Evolutionary conservation across 2,888 invertebrate genomes (phyloP).

Genomic region (Kuschelorhynchus macadamiae): DNA sequence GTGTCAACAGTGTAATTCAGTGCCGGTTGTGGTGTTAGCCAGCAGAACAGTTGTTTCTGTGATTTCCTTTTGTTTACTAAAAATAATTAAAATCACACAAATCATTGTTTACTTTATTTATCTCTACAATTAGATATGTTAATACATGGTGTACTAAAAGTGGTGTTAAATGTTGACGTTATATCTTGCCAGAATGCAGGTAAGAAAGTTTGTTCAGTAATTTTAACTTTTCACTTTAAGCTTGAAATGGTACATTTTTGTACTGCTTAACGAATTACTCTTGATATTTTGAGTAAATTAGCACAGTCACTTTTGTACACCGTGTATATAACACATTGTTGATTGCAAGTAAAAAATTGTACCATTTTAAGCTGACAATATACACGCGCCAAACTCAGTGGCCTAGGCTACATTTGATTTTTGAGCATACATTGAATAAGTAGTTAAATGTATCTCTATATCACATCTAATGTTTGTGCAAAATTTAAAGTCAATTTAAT

Average conservation of each 20-base stretch:
- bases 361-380: conserved; percentile 43
- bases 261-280: conserved; percentile 5
- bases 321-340: conserved; percentile 15
- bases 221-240: conserved; percentile 1
- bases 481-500: too few relatives aligned
- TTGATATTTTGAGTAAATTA: not conserved
- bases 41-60: too few relatives aligned
- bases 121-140: too few relatives aligned
- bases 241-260: conserved; percentile 50
- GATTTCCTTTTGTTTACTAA: too few relatives aligned
- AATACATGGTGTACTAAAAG: conserved; percentile 48
- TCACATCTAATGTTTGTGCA: too few relatives aligned
- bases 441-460: too few relatives aligned
- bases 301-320: conserved; percentile 40
- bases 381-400: not conserved
- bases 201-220: not conserved
- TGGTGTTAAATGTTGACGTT: conserved; percentile 15
- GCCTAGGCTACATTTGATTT: too few relatives aligned
- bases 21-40: too few relatives aligned
- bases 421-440: too few relatives aligned
- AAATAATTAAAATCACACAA: too few relatives aligned
- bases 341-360: conserved; percentile 14
- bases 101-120: too few relatives aligned
- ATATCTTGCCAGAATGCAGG: not conserved
- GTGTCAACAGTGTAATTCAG: too few relatives aligned